phyloP scores from a whole-genome alignment of 1,140 invertebrate species.

The Calliopsis andreniformis region DNA sequence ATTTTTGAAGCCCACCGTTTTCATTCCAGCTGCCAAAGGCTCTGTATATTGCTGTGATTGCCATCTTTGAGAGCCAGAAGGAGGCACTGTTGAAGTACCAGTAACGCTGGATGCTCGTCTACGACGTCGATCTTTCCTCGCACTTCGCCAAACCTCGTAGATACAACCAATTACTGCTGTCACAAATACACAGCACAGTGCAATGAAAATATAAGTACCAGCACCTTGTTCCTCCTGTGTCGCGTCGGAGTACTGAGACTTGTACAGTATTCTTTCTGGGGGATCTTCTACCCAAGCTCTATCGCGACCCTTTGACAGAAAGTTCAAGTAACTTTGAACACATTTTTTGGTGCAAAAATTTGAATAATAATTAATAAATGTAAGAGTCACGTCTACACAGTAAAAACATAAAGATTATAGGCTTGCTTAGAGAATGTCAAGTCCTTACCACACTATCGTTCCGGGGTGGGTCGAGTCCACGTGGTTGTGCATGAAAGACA shows the following conservation, averaged over 20 bases:
- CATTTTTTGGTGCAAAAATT: neutral
- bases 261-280: slow-evolving; percentile 87
- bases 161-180: slow-evolving; percentile 84
- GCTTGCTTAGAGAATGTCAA: no score
- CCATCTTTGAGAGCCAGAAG: slow-evolving; percentile 76
- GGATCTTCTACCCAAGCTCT: slow-evolving; percentile 91
- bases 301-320: slow-evolving; percentile 83
- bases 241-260: slow-evolving; percentile 86
- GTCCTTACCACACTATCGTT: slow-evolving; percentile 86
- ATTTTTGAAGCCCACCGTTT: slow-evolving; percentile 75
- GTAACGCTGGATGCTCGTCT: slow-evolving; percentile 74
- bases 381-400: no score
- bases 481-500: slow-evolving; percentile 85
- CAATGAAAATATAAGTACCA: slow-evolving; percentile 87
- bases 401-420: no score
- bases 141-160: slow-evolving; percentile 83
- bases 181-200: slow-evolving; percentile 86
- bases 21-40: slow-evolving; percentile 63
- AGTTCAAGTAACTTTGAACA: neutral
- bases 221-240: slow-evolving; percentile 89
- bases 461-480: slow-evolving; percentile 83
- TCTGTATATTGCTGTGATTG: slow-evolving; percentile 72
- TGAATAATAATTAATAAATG: neutral
- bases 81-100: slow-evolving; percentile 42
- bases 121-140: slow-evolving; percentile 82